A percentile compares a stretch with the other conserved stretches of the same genome.
These are phyloP conservation scores for Physeter macrocephalus DNA, from an alignment of 2,113 vertebrate genomes.

Conservation along the genomic window DNA sequence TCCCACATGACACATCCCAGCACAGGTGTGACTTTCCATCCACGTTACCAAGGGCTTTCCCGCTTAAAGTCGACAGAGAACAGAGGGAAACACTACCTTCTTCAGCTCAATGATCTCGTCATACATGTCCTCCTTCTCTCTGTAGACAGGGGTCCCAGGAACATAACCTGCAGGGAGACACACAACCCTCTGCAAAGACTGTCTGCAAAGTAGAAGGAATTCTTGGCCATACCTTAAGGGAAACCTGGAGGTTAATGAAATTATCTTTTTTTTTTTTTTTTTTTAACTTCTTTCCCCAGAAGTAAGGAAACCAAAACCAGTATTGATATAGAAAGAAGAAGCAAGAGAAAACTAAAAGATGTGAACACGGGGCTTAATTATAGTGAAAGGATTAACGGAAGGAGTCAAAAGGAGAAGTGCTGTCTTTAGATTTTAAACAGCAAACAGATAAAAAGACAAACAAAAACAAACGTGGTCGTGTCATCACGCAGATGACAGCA, in stretches of 20 bases:
- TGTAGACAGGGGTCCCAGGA: conserved; percentile 84
- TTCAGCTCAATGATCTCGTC: conserved; percentile 94
- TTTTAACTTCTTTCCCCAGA: neutral
- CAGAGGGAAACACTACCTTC: conserved; percentile 84
- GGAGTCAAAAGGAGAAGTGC: neutral
- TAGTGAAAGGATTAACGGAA: neutral
- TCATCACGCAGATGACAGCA: accelerated
- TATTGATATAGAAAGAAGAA: neutral
- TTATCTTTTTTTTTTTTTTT: neutral
- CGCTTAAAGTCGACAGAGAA: neutral
- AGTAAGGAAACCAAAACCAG: neutral
- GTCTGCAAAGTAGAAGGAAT: neutral
- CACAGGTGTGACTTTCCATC: neutral
- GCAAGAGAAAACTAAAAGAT: neutral
- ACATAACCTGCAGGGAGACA: conserved; percentile 68
- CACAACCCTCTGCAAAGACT: neutral
- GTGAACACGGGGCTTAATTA: neutral
- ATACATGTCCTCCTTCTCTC: conserved; percentile 95
- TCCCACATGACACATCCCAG: accelerated
- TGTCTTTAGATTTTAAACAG: neutral
- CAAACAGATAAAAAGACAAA: neutral
- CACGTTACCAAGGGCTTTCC: accelerated
- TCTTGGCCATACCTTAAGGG: neutral
- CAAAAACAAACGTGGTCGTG: accelerated
- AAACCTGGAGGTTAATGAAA: neutral